Conservation (phyloP, 1,140 invertebrate genomes). For the Panulirus ornatus region DNA sequence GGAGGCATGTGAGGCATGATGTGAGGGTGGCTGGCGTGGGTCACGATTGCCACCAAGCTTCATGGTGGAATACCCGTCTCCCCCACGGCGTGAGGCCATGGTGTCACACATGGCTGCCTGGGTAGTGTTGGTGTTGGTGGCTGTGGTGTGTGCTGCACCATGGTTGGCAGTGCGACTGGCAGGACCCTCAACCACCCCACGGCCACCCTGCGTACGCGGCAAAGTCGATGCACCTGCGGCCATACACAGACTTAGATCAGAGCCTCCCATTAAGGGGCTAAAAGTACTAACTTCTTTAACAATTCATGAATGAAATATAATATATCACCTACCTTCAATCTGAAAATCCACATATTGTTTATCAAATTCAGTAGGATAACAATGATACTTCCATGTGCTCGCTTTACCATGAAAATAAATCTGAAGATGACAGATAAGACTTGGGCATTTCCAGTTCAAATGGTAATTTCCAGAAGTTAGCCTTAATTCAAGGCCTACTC, state of each 20-base stretch:
- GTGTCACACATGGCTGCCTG: conserved; percentile 69
- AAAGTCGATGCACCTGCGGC: conserved; percentile 88
- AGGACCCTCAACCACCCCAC: conserved; percentile 73
- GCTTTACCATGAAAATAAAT: background rate
- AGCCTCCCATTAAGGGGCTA: background rate
- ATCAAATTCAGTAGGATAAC: background rate
- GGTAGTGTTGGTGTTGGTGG: conserved; percentile 80
- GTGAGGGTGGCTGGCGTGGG: conserved; percentile 70
- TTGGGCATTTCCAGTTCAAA: background rate
- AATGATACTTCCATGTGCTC: background rate
- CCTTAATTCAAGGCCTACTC: background rate
- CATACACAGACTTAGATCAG: conserved; percentile 69
- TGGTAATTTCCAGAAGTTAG: background rate
- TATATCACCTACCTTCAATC: conserved; percentile 1
- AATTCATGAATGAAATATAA: conserved; percentile 16
- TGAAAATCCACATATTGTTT: conserved; percentile 3
- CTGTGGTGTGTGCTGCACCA: conserved; percentile 83
- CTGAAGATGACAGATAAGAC: background rate
- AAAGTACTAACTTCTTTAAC: conserved; percentile 1
- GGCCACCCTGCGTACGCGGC: conserved; percentile 82
- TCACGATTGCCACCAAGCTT: conserved; percentile 51
- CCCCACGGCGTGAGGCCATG: conserved; percentile 53
- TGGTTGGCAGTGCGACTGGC: conserved; percentile 71
- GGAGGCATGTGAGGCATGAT: conserved; percentile 74
- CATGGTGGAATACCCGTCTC: conserved; percentile 49